Evolutionary conservation across 2,113 vertebrate species (phyloP).

Genomic region (Hydrochoerus hydrochaeris): DNA sequence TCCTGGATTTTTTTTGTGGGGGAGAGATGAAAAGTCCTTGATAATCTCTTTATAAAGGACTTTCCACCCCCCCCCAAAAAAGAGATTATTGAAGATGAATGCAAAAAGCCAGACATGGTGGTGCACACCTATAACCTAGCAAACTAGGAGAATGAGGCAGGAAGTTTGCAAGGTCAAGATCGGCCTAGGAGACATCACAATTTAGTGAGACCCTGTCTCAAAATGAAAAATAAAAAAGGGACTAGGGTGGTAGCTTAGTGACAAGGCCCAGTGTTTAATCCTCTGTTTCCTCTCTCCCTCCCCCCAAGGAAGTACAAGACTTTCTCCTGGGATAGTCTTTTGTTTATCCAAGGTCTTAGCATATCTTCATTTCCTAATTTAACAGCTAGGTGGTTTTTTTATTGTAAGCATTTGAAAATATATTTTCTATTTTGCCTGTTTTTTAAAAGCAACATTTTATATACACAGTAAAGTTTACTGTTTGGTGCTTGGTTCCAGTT

Average conservation of each 20-base stretch:
- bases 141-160: background rate
- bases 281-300: background rate
- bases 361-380: background rate
- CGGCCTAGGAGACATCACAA: background rate
- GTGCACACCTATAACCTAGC: background rate
- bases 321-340: background rate
- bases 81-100: conserved; percentile 29
- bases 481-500: background rate
- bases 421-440: background rate
- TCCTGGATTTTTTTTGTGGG: background rate
- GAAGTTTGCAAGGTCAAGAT: background rate
- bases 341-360: background rate
- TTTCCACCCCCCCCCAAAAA: no score
- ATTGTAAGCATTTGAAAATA: background rate
- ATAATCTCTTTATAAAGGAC: background rate
- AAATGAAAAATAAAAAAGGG: background rate
- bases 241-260: background rate
- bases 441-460: background rate
- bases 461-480: background rate
- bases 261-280: background rate
- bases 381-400: background rate
- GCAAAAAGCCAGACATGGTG: background rate
- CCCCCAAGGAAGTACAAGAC: background rate
- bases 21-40: background rate
- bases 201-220: background rate